Evolutionary conservation across 2,888 invertebrate genomes (phyloP), one percentile per base, ranked within the genome.

Genomic region (Ichneumoninae sp.): DNA sequence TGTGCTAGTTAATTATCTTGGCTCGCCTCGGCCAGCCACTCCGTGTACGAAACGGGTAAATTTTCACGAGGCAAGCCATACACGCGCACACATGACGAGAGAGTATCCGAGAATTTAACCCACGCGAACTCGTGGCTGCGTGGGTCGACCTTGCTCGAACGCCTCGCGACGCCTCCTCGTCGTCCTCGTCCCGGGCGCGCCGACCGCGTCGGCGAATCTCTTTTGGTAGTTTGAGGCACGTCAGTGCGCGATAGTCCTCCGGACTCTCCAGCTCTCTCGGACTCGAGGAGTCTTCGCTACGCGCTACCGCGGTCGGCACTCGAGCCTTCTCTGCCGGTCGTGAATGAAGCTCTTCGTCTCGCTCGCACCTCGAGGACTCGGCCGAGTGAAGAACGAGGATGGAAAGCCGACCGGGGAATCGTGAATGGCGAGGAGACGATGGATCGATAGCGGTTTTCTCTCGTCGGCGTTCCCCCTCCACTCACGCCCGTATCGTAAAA

Each of bases 101-200:
- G 7, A 60, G 73, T 44, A 22, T 26, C 40, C 40, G 75, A 54
- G 79, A 73, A 79, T 79, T 66, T 52, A 79, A 79, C 79, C 79
- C 71, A 79, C 71, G 65, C 71, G 78, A 79, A 73, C 36, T 33
- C 54, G 54, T 52, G 40, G 54, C 30, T 57, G 79, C 79, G 79
- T 79, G 79, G 79, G 79, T 71, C 79, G 79, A 69, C 57, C 69
- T 69, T 77, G 44, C 65, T 40, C 26, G 54, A 79, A 79, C 60
- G 74, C 60, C 44, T 26, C 60, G 57, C 79, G 60, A 44, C 79
- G 70, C 71, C 79, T 71, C 71, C 52, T 71, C 79, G 26, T 71
- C 78, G 63, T 79, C 65, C 44, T 66, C 68, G 40, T 44, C 71
- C 40, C 65, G 65, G 52, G 52, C 70, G 70, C 73, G 73, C 57